These are phyloP conservation scores for Neomorphus geoffroyi DNA, from an alignment of 2,797 vertebrate species.

Conservation along the genomic window DNA sequence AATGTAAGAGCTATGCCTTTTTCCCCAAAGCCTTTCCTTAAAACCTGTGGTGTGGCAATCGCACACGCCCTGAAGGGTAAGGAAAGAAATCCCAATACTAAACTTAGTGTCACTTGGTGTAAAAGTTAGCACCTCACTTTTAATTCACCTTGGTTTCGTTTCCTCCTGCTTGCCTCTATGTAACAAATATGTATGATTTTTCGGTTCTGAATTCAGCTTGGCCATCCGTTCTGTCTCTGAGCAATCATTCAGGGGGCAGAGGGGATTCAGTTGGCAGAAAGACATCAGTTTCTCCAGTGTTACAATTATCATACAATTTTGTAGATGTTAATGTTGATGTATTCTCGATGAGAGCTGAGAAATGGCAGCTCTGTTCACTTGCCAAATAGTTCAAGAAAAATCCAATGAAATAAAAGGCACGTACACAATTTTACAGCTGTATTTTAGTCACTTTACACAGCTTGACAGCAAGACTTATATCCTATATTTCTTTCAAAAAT, in stretches of 20 bases:
- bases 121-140: background rate
- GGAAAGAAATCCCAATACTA: background rate
- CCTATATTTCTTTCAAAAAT: background rate
- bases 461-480: background rate
- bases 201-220: background rate
- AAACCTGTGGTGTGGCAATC: background rate
- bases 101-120: background rate
- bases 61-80: background rate
- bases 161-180: background rate
- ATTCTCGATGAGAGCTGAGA: background rate
- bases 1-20: background rate
- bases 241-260: rapidly evolving
- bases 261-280: background rate
- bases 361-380: background rate
- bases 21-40: background rate
- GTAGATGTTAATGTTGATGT: background rate
- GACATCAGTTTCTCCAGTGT: background rate
- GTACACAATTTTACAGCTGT: background rate
- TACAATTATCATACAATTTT: background rate
- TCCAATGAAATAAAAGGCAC: background rate
- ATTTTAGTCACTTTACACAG: background rate
- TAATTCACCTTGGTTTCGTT: background rate
- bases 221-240: background rate
- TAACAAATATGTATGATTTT: background rate
- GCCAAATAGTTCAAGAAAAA: background rate